Evolutionary conservation across 1,140 invertebrate species (phyloP), one percentile per base, ranked within the genome.

Genomic region (Homarus americanus): DNA sequence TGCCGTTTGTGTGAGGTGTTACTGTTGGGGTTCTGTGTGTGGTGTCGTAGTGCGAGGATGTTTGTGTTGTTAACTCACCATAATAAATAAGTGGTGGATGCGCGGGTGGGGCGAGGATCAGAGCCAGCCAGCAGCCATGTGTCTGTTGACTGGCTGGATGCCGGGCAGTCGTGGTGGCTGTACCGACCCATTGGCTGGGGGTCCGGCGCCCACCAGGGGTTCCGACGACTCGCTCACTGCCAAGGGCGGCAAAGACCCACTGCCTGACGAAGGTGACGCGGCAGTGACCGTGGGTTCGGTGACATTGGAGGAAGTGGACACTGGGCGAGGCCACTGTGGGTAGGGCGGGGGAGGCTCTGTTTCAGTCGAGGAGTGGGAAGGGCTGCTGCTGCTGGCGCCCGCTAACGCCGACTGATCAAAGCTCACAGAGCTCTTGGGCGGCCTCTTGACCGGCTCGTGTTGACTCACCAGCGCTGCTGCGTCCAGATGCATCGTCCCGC

Each of bases 81-180:
- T 69, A 24, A 28, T 12, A 40, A 53, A 79, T 32, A 32, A 49
- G 58, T 38, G 75, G 12, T 40, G 32, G 49, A 36, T 7, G 28
- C 34, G 24, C 58, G 36, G 41, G 32, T 41, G 34, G 79, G 82
- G 72, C 32, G 78, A 66, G 36, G 41, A 93, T 93, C 92, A 93
- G 82, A 93, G 92, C 92, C 92, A 93, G 17, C 92, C 92, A 44
- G 82, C 92, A 15, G 92, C 79, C 92, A 93, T 92, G 40, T 93
- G 90, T 24, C 91, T 75, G 78, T 91, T 93, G 75, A 92, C 87
- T n/a, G 92, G 90, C 75, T 93, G 92, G 28, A 93, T 90, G 20
- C 92, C 92, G 17, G 92, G 92, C 15, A 93, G 85, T 53, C 79
- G 90, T 3, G 85, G 73, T 40, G 87, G 75, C 53, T 91, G 88